These are phyloP conservation scores for Euphonia xanthogaster DNA, from an alignment of 2,797 vertebrate species.

Conservation along the genomic window DNA sequence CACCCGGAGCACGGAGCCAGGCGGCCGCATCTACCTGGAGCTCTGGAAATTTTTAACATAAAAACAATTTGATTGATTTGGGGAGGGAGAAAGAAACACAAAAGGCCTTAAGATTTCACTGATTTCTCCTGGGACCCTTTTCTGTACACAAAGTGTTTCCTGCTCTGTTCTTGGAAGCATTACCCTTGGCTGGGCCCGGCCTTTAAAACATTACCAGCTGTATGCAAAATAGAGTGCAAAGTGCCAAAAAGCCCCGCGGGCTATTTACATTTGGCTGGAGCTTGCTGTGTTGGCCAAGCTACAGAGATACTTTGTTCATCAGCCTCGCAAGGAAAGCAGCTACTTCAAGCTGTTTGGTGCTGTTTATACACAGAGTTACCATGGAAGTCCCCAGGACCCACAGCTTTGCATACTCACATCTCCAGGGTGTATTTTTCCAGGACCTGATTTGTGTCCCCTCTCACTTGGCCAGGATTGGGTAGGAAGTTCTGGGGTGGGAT, in stretches of 20 bases:
- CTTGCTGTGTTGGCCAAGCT: constrained; percentile 57
- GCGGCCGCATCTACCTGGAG: background rate
- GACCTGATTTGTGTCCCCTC: background rate
- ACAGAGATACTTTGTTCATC: constrained; percentile 55
- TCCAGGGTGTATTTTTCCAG: background rate
- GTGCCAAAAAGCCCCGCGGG: constrained; percentile 59
- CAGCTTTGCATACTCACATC: background rate
- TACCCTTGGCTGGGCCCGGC: constrained; percentile 34
- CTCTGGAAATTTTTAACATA: background rate
- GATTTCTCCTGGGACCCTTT: constrained; percentile 50
- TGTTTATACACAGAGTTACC: constrained; percentile 54
- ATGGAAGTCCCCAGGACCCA: background rate
- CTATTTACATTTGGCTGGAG: constrained; percentile 66
- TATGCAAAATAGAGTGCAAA: constrained; percentile 52
- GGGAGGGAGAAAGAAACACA: background rate
- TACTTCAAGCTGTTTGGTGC: constrained; percentile 53
- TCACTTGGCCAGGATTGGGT: background rate
- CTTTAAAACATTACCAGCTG: constrained; percentile 69
- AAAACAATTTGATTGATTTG: background rate
- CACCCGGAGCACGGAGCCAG: fast-evolving
- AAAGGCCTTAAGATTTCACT: constrained; percentile 50
- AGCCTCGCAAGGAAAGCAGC: constrained; percentile 43
- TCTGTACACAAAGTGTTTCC: constrained; percentile 51
- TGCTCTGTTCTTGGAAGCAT: constrained; percentile 50
- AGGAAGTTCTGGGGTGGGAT: background rate